Percentiles rank a stretch among this genome's conserved stretches.
Conservation (phyloP, 2,888 invertebrate genomes). For the Athetis lepigone region DNA sequence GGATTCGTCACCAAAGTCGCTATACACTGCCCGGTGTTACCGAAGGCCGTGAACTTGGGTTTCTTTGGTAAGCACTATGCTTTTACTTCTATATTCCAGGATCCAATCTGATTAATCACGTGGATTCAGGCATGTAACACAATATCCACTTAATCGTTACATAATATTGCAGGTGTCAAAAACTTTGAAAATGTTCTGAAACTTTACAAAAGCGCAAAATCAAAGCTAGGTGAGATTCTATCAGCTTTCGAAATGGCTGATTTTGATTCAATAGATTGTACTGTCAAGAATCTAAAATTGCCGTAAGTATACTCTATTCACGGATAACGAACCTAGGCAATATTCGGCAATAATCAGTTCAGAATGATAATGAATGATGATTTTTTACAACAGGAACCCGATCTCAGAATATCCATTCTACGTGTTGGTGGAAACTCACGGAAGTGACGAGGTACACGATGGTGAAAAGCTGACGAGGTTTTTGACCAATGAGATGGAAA, state of each 20-base stretch:
- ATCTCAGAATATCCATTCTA: constrained; percentile 94
- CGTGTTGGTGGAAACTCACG: constrained; percentile 96
- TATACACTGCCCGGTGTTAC: constrained; percentile 96
- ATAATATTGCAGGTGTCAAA: constrained; percentile 90
- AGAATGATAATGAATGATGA: neutral
- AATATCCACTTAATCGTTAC: neutral
- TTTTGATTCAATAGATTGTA: constrained; percentile 92
- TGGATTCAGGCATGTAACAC: no score
- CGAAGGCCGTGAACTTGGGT: constrained; percentile 95
- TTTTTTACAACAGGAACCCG: constrained; percentile 85
- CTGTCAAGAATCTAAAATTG: constrained; percentile 90
- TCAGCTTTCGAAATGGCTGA: constrained; percentile 99
- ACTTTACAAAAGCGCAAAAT: constrained; percentile 94
- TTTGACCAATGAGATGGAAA: constrained; percentile 93
- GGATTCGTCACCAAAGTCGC: constrained; percentile 98
- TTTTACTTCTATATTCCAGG: constrained; percentile 15
- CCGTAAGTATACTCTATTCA: constrained; percentile 78
- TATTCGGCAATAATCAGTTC: neutral
- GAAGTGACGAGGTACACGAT: constrained; percentile 96
- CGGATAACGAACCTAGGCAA: neutral
- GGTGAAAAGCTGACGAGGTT: constrained; percentile 96
- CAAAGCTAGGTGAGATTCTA: constrained; percentile 95
- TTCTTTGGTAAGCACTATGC: constrained; percentile 93
- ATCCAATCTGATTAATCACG: no score
- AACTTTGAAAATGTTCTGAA: constrained; percentile 95